phyloP scores from a whole-genome alignment of 1,140 invertebrate genomes.

The Ceratoteleas bidentatus region DNA sequence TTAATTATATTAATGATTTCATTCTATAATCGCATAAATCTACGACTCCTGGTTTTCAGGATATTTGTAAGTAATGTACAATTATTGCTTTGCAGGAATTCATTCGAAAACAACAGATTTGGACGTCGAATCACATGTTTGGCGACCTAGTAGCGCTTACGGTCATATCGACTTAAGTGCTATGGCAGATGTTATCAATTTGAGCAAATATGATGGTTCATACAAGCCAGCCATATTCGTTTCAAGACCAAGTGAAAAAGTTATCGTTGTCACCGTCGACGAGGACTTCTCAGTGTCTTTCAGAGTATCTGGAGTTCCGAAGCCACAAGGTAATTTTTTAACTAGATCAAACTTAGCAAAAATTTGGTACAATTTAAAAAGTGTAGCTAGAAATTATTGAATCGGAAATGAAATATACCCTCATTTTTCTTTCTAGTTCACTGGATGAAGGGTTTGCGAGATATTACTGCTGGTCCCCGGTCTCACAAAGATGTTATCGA shows the following conservation, averaged over 20 bases:
- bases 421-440: conserved; percentile 83
- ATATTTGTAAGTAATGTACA: too few relatives aligned
- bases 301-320: conserved; percentile 89
- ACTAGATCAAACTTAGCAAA: background rate
- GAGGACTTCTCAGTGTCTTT: conserved; percentile 92
- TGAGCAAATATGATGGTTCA: conserved; percentile 81
- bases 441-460: conserved; percentile 92
- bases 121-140: conserved; percentile 94
- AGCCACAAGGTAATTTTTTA: conserved; percentile 86
- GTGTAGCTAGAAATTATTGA: background rate
- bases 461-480: conserved; percentile 89
- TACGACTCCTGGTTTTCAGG: too few relatives aligned
- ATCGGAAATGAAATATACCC: too few relatives aligned
- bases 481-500: conserved; percentile 91
- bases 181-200: conserved; percentile 85
- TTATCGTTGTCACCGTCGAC: conserved; percentile 87
- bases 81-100: conserved; percentile 79
- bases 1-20: too few relatives aligned
- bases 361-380: background rate
- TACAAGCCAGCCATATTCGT: conserved; percentile 90
- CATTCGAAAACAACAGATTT: conserved; percentile 88
- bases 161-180: conserved; percentile 89
- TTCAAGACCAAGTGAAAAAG: conserved; percentile 86
- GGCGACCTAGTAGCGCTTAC: conserved; percentile 88
- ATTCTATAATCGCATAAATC: too few relatives aligned